Percentiles rank a stretch among this genome's conserved stretches.
Conservation (phyloP, 2,888 invertebrate genomes). For the Notodonta ziczac region DNA sequence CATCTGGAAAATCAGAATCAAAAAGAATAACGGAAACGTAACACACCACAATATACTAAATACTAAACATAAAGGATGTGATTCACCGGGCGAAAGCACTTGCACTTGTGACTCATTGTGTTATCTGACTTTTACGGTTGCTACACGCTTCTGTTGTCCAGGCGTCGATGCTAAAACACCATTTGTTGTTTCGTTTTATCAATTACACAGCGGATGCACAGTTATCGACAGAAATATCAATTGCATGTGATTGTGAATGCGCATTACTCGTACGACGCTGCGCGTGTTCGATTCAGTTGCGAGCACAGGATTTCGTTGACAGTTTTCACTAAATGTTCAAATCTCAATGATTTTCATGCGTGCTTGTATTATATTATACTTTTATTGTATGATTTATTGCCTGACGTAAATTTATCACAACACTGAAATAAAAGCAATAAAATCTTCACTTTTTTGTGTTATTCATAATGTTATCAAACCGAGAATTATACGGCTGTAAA, state of each 20-base stretch:
- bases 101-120: slow-evolving; percentile 58
- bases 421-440: slow-evolving; percentile 38
- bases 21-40: slow-evolving; percentile 67
- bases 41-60: slow-evolving; percentile 54
- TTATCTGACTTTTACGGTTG: slow-evolving; percentile 71
- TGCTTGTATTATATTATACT: slow-evolving; percentile 17
- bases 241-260: slow-evolving; percentile 38
- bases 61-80: slow-evolving; percentile 59
- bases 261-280: slow-evolving; percentile 23
- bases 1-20: slow-evolving; percentile 64
- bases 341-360: slow-evolving; percentile 17
- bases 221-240: slow-evolving; percentile 57
- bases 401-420: slow-evolving; percentile 43
- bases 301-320: slow-evolving; percentile 17
- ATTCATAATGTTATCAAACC: slow-evolving; percentile 37
- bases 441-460: slow-evolving; percentile 44
- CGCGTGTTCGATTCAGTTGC: slow-evolving; percentile 19
- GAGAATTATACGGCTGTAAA: slow-evolving; percentile 46
- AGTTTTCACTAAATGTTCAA: slow-evolving; percentile 10
- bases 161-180: slow-evolving; percentile 47
- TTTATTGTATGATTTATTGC: slow-evolving; percentile 28
- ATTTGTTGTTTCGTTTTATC: slow-evolving; percentile 67
- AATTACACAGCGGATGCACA: slow-evolving; percentile 64
- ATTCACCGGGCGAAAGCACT: slow-evolving; percentile 67
- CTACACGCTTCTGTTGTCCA: slow-evolving; percentile 54